Conservation (phyloP, 2,888 invertebrate genomes). For the Hemistola chrysoprasaria region DNA sequence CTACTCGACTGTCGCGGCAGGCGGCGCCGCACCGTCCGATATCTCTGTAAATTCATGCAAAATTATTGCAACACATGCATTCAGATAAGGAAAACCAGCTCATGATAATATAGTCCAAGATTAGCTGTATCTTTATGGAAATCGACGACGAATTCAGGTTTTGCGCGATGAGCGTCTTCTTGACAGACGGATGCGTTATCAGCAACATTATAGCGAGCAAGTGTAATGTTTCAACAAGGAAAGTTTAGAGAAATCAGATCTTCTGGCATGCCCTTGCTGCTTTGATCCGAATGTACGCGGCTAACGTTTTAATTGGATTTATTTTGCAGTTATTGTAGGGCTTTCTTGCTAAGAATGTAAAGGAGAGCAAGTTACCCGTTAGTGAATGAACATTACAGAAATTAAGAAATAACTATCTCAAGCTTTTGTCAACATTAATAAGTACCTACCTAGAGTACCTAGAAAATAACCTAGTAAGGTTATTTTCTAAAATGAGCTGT, state of each 20-base stretch:
- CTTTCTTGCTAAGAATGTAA: neutral
- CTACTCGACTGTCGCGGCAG: no score
- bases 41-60: slow-evolving; percentile 28
- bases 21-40: neutral
- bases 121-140: slow-evolving; percentile 33
- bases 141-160: slow-evolving; percentile 25
- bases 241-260: slow-evolving; percentile 43
- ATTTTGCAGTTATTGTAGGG: neutral
- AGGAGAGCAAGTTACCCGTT: no score
- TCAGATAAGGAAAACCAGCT: slow-evolving; percentile 32
- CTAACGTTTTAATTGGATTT: slow-evolving; percentile 30
- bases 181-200: slow-evolving; percentile 26
- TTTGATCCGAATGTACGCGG: slow-evolving; percentile 12
- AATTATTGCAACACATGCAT: slow-evolving; percentile 28
- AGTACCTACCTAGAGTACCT: no score
- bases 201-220: slow-evolving; percentile 19
- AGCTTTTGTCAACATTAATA: no score
- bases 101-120: slow-evolving; percentile 6
- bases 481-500: no score
- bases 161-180: slow-evolving; percentile 10
- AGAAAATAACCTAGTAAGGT: no score
- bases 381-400: no score
- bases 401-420: no score
- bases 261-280: slow-evolving; percentile 38
- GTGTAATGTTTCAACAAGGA: slow-evolving; percentile 24